Evolutionary conservation across 2,113 vertebrate species (phyloP).

Genomic region (Argyrosomus japonicus): DNA sequence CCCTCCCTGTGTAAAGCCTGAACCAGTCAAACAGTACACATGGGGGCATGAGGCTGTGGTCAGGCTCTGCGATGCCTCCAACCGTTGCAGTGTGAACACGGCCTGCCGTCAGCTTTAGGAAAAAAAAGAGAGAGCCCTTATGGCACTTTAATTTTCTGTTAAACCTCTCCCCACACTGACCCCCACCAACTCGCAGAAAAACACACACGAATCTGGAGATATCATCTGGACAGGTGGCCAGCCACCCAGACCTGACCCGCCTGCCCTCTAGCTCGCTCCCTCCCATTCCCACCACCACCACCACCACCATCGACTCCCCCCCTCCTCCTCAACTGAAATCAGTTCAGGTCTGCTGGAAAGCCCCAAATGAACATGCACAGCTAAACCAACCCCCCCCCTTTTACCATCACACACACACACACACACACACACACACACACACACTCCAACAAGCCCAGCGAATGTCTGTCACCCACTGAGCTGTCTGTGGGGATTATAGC

Average conservation of each 20-base stretch:
- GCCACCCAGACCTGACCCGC: constrained; percentile 82
- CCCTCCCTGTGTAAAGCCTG: constrained; percentile 59
- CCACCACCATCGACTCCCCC: neutral
- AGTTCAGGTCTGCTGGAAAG: constrained; percentile 80
- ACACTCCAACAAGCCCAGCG: constrained; percentile 61
- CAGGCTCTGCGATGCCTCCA: constrained; percentile 52
- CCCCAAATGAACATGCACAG: constrained; percentile 76
- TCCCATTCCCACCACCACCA: neutral
- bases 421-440: constrained; percentile 63
- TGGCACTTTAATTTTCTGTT: constrained; percentile 78
- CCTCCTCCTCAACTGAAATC: constrained; percentile 66
- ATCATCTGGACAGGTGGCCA: constrained; percentile 86
- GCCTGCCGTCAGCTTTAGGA: constrained; percentile 46
- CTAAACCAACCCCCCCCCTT: constrained; percentile 32
- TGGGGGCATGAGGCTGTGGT: constrained; percentile 36
- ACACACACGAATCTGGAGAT: constrained; percentile 70
- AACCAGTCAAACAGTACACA: constrained; percentile 24
- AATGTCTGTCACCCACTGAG: constrained; percentile 81
- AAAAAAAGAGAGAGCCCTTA: constrained; percentile 66
- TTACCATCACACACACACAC: constrained; percentile 51
- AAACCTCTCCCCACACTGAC: constrained; percentile 49
- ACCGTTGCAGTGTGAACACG: constrained; percentile 62
- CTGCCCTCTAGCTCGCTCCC: constrained; percentile 69
- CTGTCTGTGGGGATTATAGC: constrained; percentile 78
- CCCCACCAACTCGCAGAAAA: constrained; percentile 34